A percentile compares a stretch with the other conserved stretches of the same genome.
Conservation (phyloP, 2,888 invertebrate species). For the Colletes collaris region DNA sequence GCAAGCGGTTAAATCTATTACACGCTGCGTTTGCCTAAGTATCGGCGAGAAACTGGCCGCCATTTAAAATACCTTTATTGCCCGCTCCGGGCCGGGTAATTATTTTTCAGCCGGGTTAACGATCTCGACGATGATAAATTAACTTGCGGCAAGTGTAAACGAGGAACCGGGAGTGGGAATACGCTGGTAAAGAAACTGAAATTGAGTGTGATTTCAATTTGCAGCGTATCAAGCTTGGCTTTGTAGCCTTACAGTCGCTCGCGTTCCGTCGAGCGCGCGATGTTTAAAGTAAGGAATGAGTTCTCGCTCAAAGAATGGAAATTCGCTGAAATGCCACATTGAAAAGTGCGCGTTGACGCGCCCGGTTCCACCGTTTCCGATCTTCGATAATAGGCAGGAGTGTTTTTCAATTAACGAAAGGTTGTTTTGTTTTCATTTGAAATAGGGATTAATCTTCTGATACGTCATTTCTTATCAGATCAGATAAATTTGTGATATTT, state of each 20-base stretch:
- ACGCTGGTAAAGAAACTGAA: constrained; percentile 5
- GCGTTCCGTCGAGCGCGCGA: neutral
- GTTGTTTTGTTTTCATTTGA: too few relatives aligned
- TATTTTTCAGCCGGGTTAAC: constrained; percentile 38
- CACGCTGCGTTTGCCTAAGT: constrained; percentile 34
- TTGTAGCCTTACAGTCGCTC: neutral
- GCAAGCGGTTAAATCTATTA: constrained; percentile 37
- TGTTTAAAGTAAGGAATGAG: constrained; percentile 12
- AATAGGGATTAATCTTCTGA: too few relatives aligned
- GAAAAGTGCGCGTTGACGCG: constrained; percentile 3
- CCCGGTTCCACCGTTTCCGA: too few relatives aligned
- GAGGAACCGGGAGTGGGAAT: neutral
- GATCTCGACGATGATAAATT: constrained; percentile 53
- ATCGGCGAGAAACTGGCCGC: constrained; percentile 1
- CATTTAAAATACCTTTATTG: constrained; percentile 26
- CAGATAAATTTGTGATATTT: too few relatives aligned
- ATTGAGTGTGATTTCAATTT: constrained; percentile 34
- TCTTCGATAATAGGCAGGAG: too few relatives aligned
- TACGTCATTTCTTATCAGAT: too few relatives aligned
- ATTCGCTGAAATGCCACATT: neutral
- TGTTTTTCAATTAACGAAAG: too few relatives aligned
- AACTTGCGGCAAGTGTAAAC: constrained; percentile 1
- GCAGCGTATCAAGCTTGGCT: constrained; percentile 2
- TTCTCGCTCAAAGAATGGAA: neutral
- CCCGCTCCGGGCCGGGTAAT: constrained; percentile 46